Evolutionary conservation across 2,888 invertebrate species (phyloP).

Genomic region (Drosophila barbarae): DNA sequence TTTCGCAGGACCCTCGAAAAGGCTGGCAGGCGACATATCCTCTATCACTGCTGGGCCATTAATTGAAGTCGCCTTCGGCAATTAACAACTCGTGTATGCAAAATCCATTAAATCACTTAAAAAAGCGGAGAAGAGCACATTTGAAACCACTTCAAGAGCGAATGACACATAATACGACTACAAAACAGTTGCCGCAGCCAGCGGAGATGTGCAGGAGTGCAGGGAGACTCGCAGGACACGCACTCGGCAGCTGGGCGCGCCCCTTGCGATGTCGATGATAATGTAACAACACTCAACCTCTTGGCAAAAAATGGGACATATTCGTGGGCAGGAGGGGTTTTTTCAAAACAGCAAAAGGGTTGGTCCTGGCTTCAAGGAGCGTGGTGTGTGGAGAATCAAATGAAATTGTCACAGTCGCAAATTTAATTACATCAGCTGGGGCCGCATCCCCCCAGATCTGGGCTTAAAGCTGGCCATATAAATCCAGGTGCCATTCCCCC

Average conservation of each 20-base stretch:
- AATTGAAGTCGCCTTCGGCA: slow-evolving; percentile 64
- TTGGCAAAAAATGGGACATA: slow-evolving; percentile 28
- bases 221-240: slow-evolving; percentile 51
- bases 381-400: slow-evolving; percentile 22
- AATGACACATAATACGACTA: slow-evolving; percentile 74
- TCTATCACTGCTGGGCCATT: slow-evolving; percentile 41
- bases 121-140: slow-evolving; percentile 47
- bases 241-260: slow-evolving; percentile 41
- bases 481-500: slow-evolving; percentile 23
- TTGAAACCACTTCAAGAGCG: slow-evolving; percentile 66
- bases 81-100: slow-evolving; percentile 69
- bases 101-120: slow-evolving; percentile 75
- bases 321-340: slow-evolving; percentile 10
- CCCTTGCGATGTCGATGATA: slow-evolving; percentile 63
- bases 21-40: slow-evolving; percentile 53
- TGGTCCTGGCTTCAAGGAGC: slow-evolving; percentile 35
- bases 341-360: slow-evolving; percentile 55
- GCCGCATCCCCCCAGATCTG: slow-evolving; percentile 3
- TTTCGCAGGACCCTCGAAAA: slow-evolving; percentile 41
- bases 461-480: slow-evolving; percentile 29
- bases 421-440: slow-evolving; percentile 73
- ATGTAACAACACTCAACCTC: slow-evolving; percentile 69
- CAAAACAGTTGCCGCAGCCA: slow-evolving; percentile 55
- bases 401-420: slow-evolving; percentile 73
- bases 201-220: slow-evolving; percentile 29